Evolutionary conservation across 1,140 invertebrate genomes (phyloP).

Genomic region (Heliothis virescens): DNA sequence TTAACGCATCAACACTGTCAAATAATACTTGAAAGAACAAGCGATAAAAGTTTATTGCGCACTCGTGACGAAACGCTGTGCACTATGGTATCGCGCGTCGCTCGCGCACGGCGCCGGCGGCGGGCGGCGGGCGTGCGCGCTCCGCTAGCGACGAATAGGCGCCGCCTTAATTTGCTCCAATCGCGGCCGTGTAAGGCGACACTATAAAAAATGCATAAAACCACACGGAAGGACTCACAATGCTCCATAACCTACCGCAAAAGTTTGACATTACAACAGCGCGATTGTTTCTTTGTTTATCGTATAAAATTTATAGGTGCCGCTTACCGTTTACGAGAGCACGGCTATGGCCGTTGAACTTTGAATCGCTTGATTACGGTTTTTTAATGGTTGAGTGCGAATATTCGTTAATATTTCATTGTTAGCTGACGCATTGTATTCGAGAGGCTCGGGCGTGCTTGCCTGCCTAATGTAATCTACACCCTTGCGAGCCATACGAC

Average conservation of each 20-base stretch:
- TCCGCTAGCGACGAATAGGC: conserved; percentile 44
- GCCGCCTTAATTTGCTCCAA: conserved; percentile 56
- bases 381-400: conserved; percentile 73
- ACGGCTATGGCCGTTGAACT: conserved; percentile 75
- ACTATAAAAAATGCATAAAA: conserved; percentile 57
- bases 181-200: conserved; percentile 48
- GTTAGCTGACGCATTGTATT: conserved; percentile 52
- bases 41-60: conserved; percentile 76
- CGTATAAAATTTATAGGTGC: conserved; percentile 78
- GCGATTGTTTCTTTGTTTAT: conserved; percentile 83
- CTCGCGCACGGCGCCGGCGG: conserved; percentile 3
- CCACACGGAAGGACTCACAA: conserved; percentile 73
- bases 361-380: conserved; percentile 78
- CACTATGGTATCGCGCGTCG: conserved; percentile 21
- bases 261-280: conserved; percentile 74
- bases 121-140: not conserved
- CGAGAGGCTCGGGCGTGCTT: conserved; percentile 18
- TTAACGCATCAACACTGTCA: conserved; percentile 82
- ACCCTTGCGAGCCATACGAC: conserved; percentile 21
- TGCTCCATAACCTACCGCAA: conserved; percentile 78
- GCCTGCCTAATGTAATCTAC: conserved; percentile 44
- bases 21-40: conserved; percentile 80
- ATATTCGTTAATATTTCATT: conserved; percentile 71
- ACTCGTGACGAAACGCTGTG: conserved; percentile 53
- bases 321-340: conserved; percentile 71